phyloP scores from a whole-genome alignment of 2,113 vertebrate species.

The Gavialis gangeticus region DNA sequence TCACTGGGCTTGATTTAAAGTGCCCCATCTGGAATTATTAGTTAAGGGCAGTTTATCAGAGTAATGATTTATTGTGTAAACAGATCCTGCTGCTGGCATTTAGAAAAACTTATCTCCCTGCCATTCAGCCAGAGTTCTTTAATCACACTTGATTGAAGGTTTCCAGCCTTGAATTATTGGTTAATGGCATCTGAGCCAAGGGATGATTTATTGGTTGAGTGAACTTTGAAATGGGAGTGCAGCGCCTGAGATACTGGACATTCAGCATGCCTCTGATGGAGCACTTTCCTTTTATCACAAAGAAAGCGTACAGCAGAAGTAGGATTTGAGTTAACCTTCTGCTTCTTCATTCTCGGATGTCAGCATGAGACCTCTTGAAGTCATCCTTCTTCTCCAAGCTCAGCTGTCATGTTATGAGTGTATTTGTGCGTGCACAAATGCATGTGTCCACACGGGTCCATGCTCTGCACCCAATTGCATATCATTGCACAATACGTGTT shows the following conservation, averaged over 20 bases:
- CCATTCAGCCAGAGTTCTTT: slow-evolving; percentile 29
- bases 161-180: slow-evolving; percentile 58
- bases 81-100: slow-evolving; percentile 23
- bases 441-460: rapidly evolving
- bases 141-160: slow-evolving; percentile 46
- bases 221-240: slow-evolving; percentile 36
- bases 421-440: neutral
- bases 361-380: neutral
- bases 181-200: slow-evolving; percentile 32
- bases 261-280: neutral
- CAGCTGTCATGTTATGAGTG: neutral
- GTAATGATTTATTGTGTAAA: slow-evolving; percentile 34
- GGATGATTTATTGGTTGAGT: slow-evolving; percentile 36
- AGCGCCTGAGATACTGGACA: neutral
- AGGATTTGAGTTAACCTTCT: neutral
- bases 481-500: neutral
- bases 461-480: neutral
- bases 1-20: neutral
- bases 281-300: slow-evolving; percentile 13
- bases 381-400: neutral
- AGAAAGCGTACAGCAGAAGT: neutral
- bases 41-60: slow-evolving; percentile 33
- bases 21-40: slow-evolving; percentile 36
- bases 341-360: neutral
- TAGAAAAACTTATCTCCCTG: neutral